Conservation (phyloP, 2,113 vertebrate genomes). For the Odontesthes bonariensis region DNA sequence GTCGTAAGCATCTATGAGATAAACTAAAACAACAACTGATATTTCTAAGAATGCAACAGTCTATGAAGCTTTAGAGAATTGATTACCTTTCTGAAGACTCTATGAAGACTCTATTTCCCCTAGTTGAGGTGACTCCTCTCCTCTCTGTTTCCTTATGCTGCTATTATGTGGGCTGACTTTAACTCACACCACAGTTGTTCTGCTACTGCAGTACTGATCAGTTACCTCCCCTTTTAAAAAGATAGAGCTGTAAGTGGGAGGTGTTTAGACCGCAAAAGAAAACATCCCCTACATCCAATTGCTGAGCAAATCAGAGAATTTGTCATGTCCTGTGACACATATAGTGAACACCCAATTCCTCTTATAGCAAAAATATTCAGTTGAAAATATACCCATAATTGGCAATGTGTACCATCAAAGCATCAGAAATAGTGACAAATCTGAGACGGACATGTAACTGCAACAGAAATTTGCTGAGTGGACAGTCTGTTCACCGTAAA, state of each 20-base stretch:
- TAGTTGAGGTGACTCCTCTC: not conserved
- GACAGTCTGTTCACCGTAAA: not conserved
- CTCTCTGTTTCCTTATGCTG: not conserved
- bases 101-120: constrained; percentile 28
- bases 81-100: constrained; percentile 56
- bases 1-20: not conserved
- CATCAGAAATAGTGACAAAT: not conserved
- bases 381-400: constrained; percentile 31
- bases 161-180: constrained; percentile 8
- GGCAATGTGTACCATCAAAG: constrained; percentile 20
- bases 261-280: constrained; percentile 6
- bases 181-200: not conserved
- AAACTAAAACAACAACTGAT: not conserved
- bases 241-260: constrained; percentile 46
- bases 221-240: constrained; percentile 42
- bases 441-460: not conserved
- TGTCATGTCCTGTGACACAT: constrained; percentile 63
- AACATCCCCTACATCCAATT: not conserved
- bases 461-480: not conserved
- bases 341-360: not conserved
- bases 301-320: constrained; percentile 10
- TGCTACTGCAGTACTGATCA: constrained; percentile 18
- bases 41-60: not conserved
- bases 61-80: constrained; percentile 11
- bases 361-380: not conserved